Conservation (phyloP, 2,888 invertebrate genomes). For the Ormyrus rosae region DNA sequence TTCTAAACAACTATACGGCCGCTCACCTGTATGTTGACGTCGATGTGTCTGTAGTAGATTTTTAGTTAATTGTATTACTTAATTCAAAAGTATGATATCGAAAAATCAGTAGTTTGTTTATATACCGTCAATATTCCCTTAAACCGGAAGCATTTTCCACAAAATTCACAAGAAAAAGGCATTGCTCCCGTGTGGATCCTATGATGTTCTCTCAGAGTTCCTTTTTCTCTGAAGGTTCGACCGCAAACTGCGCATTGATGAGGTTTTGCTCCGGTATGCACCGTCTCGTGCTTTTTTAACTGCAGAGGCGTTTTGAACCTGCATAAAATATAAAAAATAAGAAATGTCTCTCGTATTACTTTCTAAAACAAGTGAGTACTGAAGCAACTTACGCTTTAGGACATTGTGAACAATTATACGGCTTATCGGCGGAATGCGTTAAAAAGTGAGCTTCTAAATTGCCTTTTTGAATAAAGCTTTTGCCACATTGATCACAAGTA, state of each 20-base stretch:
- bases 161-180: slow-evolving; percentile 87
- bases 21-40: slow-evolving; percentile 81
- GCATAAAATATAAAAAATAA: slow-evolving; percentile 13
- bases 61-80: not conserved
- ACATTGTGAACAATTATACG: slow-evolving; percentile 77
- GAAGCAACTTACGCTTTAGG: slow-evolving; percentile 74
- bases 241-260: slow-evolving; percentile 81
- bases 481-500: slow-evolving; percentile 79
- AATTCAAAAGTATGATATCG: not conserved
- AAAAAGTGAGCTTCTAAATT: slow-evolving; percentile 79
- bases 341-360: no score
- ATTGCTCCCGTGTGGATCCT: slow-evolving; percentile 87
- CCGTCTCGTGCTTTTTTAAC: slow-evolving; percentile 79
- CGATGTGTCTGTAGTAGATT: slow-evolving; percentile 79
- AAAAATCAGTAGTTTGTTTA: slow-evolving; percentile 12
- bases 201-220: slow-evolving; percentile 85
- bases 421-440: slow-evolving; percentile 77
- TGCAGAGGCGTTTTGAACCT: slow-evolving; percentile 79
- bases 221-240: slow-evolving; percentile 81
- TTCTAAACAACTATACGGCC: slow-evolving; percentile 85
- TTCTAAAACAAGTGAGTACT: no score
- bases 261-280: slow-evolving; percentile 80
- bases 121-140: slow-evolving; percentile 84
- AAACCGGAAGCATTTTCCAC: slow-evolving; percentile 85
- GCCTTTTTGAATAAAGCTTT: slow-evolving; percentile 80